Conservation (phyloP, 2,888 invertebrate genomes). For the Brenthis hecate region DNA sequence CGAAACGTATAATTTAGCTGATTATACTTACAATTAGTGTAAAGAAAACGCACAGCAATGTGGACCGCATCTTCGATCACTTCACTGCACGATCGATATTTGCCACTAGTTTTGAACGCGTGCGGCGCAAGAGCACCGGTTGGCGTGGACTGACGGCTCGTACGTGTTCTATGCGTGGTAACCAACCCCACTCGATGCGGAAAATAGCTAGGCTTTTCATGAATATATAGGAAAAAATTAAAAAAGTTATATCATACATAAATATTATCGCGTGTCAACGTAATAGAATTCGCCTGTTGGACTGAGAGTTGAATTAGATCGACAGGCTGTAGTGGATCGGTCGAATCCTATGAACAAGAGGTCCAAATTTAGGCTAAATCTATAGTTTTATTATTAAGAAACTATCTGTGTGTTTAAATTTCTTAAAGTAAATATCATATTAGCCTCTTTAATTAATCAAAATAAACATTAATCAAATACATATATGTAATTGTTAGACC, state of each 20-base stretch:
- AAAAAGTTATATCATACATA: slow-evolving; percentile 19
- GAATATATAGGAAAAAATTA: slow-evolving; percentile 7
- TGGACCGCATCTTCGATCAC: slow-evolving; percentile 64
- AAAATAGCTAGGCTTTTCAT: slow-evolving; percentile 28
- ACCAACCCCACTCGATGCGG: slow-evolving; percentile 40
- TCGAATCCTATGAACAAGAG: no score
- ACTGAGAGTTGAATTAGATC: not conserved
- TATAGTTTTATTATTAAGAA: no score
- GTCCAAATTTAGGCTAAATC: no score
- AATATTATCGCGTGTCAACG: slow-evolving; percentile 3
- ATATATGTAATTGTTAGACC: not conserved
- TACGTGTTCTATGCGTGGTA: slow-evolving; percentile 7
- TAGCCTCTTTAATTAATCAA: not conserved
- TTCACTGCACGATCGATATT: slow-evolving; percentile 54
- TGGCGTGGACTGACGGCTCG: slow-evolving; percentile 52
- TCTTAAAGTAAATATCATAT: not conserved
- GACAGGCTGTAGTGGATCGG: not conserved
- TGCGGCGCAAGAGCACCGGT: slow-evolving; percentile 60
- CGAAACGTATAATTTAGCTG: slow-evolving; percentile 24
- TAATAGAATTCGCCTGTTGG: not conserved
- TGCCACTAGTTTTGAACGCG: slow-evolving; percentile 47
- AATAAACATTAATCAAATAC: not conserved
- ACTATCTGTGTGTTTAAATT: no score
- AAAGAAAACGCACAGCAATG: slow-evolving; percentile 67
- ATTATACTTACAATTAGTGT: slow-evolving; percentile 67